phyloP scores from a whole-genome alignment of 2,797 vertebrate genomes.

The Ispidina lecontei region DNA sequence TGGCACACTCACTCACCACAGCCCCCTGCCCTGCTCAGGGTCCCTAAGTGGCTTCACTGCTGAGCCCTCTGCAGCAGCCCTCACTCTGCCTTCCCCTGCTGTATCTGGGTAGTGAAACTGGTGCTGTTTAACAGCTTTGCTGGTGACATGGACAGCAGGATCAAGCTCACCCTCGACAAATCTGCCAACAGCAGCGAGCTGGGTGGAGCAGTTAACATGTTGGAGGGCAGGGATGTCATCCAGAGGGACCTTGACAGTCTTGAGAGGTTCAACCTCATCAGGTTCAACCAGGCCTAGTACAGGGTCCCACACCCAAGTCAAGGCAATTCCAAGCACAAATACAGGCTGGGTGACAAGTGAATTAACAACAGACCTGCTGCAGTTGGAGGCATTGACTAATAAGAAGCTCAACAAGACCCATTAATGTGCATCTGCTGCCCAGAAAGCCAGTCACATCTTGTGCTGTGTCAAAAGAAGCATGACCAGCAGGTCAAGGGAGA shows the following conservation, averaged over 20 bases:
- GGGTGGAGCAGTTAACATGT: not conserved
- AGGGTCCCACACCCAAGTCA: not conserved
- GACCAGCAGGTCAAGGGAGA: not conserved
- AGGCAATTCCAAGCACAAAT: not conserved
- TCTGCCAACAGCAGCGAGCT: not conserved
- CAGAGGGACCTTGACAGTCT: not conserved
- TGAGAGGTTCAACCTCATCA: not conserved
- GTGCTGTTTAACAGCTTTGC: not conserved
- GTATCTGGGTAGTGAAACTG: too few species aligned
- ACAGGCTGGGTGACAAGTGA: not conserved
- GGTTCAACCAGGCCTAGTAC: not conserved
- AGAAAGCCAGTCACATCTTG: not conserved
- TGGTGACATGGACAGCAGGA: too few species aligned
- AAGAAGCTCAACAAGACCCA: not conserved
- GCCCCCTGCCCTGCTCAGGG: accelerated
- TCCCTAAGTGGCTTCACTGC: not conserved
- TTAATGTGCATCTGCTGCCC: not conserved
- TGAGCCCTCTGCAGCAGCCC: not conserved
- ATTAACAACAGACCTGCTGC: not conserved
- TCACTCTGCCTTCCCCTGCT: not conserved
- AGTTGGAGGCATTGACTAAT: not conserved
- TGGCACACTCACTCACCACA: not conserved
- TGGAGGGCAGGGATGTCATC: not conserved
- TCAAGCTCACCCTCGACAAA: not conserved
- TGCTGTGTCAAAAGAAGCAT: not conserved